Conservation (phyloP, 2,113 vertebrate genomes). For the Potamarius usumacintae region DNA sequence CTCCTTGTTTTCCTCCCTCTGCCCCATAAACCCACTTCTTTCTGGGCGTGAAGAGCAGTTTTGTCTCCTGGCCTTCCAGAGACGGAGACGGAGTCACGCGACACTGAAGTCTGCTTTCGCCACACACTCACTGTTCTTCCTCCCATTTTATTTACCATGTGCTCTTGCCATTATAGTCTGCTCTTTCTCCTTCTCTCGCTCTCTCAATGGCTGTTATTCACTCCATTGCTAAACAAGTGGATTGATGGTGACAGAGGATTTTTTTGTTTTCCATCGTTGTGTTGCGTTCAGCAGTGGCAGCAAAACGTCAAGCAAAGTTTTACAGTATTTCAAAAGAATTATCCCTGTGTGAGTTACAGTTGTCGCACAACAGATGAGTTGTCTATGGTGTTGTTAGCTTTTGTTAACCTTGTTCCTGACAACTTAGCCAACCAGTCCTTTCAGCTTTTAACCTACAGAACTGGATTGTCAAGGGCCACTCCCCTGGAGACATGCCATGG, state of each 20-base stretch:
- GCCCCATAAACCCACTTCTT: conserved; percentile 36
- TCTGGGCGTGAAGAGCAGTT: conserved; percentile 32
- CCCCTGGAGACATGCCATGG: conserved; percentile 38
- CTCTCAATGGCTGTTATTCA: conserved; percentile 32
- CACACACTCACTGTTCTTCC: conserved; percentile 39
- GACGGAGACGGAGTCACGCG: conserved; percentile 31
- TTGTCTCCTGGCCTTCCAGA: conserved; percentile 26
- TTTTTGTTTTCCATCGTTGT: conserved; percentile 21
- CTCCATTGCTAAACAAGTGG: conserved; percentile 12
- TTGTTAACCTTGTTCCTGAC: conserved; percentile 17
- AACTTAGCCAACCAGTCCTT: conserved; percentile 39
- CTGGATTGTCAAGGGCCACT: conserved; percentile 49
- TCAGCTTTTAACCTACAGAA: conserved; percentile 38
- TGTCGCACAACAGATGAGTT: background rate
- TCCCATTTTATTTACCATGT: conserved; percentile 40
- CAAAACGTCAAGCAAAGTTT: background rate
- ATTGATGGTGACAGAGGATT: conserved; percentile 4
- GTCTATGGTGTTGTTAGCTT: conserved; percentile 11
- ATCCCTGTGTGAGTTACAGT: conserved; percentile 11
- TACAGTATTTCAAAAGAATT: background rate
- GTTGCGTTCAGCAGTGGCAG: background rate
- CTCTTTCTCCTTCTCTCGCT: background rate
- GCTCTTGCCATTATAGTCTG: conserved; percentile 26
- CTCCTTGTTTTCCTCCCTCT: conserved; percentile 33
- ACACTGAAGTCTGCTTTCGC: conserved; percentile 35